Conservation (phyloP, 2,888 invertebrate species). For the Acrocyrtus sp. region DNA sequence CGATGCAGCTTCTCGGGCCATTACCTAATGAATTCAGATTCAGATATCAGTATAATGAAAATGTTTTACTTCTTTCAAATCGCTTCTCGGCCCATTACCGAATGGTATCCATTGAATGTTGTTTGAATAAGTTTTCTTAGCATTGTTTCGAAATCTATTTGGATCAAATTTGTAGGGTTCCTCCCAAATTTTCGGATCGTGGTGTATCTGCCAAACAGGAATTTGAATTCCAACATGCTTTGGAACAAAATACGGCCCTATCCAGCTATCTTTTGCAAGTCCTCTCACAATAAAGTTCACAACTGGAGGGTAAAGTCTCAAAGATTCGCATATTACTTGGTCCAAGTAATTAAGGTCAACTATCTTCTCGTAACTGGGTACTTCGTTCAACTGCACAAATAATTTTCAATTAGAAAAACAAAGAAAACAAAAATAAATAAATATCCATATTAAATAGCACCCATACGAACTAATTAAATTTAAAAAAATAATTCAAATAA, state of each 20-base stretch:
- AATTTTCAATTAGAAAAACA: neutral
- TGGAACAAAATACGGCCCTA: constrained; percentile 58
- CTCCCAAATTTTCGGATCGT: constrained; percentile 60
- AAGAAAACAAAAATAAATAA: neutral
- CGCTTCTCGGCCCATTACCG: constrained; percentile 33
- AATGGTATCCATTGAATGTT: constrained; percentile 64
- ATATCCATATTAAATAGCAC: no score
- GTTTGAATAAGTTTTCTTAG: constrained; percentile 57
- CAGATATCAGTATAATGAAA: constrained; percentile 42
- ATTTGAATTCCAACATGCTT: constrained; percentile 53
- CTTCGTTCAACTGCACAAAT: constrained; percentile 56
- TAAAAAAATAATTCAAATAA: neutral
- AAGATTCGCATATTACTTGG: constrained; percentile 67
- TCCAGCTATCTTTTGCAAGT: constrained; percentile 41
- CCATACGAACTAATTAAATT: neutral
- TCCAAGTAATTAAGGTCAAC: constrained; percentile 66
- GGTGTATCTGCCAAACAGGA: constrained; percentile 63
- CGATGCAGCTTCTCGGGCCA: constrained; percentile 62
- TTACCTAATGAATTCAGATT: constrained; percentile 55
- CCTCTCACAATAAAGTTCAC: constrained; percentile 62
- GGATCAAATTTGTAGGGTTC: constrained; percentile 61
- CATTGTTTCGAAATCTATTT: constrained; percentile 59
- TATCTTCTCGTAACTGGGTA: constrained; percentile 65
- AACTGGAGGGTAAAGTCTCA: constrained; percentile 67
- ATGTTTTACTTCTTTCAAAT: neutral